phyloP scores from a whole-genome alignment of 2,888 invertebrate species.

The Parnassius mnemosyne region DNA sequence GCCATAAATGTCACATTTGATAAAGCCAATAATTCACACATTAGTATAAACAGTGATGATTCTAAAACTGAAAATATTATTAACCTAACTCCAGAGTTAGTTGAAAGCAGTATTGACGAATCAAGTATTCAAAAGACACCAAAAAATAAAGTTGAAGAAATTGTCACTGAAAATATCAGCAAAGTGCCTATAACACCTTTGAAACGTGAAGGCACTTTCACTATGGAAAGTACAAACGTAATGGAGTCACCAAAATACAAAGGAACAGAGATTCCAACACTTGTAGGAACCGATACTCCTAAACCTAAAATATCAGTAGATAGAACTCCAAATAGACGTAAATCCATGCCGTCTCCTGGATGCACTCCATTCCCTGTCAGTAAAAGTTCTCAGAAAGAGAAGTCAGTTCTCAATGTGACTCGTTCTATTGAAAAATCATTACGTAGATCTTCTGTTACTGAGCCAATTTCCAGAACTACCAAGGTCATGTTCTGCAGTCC shows the following conservation, averaged over 20 bases:
- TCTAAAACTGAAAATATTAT: slow-evolving; percentile 54
- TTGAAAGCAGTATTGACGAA: slow-evolving; percentile 66
- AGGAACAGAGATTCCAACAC: slow-evolving; percentile 1
- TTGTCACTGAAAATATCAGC: slow-evolving; percentile 8
- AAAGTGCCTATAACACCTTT: slow-evolving; percentile 41
- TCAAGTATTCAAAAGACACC: slow-evolving; percentile 35
- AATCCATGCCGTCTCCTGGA: slow-evolving; percentile 57
- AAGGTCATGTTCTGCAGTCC: slow-evolving; percentile 75
- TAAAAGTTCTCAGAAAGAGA: slow-evolving; percentile 47
- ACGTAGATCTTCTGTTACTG: slow-evolving; percentile 38
- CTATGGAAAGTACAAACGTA: slow-evolving; percentile 53
- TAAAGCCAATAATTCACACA: slow-evolving; percentile 47
- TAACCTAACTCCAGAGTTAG: slow-evolving; percentile 57
- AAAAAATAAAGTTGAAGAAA: slow-evolving; percentile 2
- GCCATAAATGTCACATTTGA: slow-evolving; percentile 45
- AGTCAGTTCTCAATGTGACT: slow-evolving; percentile 55
- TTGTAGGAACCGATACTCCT: slow-evolving; percentile 3
- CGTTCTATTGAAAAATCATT: slow-evolving; percentile 60
- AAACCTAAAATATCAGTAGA: slow-evolving; percentile 30
- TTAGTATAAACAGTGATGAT: slow-evolving; percentile 67
- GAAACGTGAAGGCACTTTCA: slow-evolving; percentile 69
- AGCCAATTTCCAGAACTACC: slow-evolving; percentile 44
- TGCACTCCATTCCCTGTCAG: slow-evolving; percentile 56
- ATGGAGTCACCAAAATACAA: slow-evolving; percentile 1
- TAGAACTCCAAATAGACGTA: slow-evolving; percentile 47